A percentile compares a stretch with the other conserved stretches of the same genome.
These are phyloP conservation scores for Sinohyriopsis cumingii DNA, from an alignment of 2,888 invertebrate genomes.

Conservation along the genomic window DNA sequence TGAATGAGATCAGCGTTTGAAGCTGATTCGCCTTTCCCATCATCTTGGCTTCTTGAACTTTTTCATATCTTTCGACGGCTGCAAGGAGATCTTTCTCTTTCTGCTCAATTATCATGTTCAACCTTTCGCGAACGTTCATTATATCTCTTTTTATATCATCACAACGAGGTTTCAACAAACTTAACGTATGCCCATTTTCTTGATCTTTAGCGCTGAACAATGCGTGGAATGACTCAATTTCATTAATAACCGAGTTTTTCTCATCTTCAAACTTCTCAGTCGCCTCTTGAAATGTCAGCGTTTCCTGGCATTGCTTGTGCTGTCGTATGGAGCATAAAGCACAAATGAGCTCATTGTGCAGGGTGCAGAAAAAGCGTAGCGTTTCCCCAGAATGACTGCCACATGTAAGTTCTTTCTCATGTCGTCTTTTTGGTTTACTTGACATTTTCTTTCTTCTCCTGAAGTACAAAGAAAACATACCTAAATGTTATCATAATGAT, in stretches of 20 bases:
- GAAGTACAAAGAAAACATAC: background rate
- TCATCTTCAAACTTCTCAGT: conserved; percentile 17
- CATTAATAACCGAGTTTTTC: conserved; percentile 8
- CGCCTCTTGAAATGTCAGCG: conserved; percentile 17
- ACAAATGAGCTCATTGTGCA: conserved; percentile 18
- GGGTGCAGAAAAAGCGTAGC: conserved; percentile 17
- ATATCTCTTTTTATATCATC: conserved; percentile 6
- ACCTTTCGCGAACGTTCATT: conserved; percentile 2
- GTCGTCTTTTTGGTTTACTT: background rate
- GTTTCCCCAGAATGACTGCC: conserved; percentile 11
- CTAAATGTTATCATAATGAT: background rate
- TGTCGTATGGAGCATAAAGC: conserved; percentile 18
- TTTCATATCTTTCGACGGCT: background rate
- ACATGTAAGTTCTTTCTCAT: background rate
- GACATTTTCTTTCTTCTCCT: background rate
- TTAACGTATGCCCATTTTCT: conserved; percentile 3
- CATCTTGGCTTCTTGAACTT: background rate
- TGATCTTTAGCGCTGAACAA: background rate
- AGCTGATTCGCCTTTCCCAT: conserved; percentile 4
- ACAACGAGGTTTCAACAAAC: background rate
- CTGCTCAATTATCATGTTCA: conserved; percentile 9
- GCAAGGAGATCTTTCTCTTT: conserved; percentile 11
- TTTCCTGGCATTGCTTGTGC: conserved; percentile 19
- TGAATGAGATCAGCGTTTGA: conserved; percentile 1
- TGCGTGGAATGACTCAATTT: conserved; percentile 7